These are phyloP conservation scores for Sminthurides aquaticus DNA, from an alignment of 2,888 invertebrate species.

Conservation along the genomic window DNA sequence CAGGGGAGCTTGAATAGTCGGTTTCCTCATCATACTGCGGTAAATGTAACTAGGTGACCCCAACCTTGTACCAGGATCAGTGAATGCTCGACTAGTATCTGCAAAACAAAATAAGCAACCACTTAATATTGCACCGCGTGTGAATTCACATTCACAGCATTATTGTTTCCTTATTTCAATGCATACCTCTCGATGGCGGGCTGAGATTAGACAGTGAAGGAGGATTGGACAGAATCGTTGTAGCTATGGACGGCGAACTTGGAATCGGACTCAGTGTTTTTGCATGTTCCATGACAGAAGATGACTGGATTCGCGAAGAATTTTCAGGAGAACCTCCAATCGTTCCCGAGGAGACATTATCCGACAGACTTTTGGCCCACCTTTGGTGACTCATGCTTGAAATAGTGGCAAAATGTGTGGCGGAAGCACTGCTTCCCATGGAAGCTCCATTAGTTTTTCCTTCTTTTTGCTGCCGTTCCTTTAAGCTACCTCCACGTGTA, in stretches of 20 bases:
- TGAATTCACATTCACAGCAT: neutral
- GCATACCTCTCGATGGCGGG: slow-evolving; percentile 35
- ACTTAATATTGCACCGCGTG: neutral
- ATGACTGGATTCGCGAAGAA: slow-evolving; percentile 54
- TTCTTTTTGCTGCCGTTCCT: neutral
- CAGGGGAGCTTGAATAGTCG: slow-evolving; percentile 34
- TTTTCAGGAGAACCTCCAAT: slow-evolving; percentile 77
- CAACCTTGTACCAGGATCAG: slow-evolving; percentile 33
- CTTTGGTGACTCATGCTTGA: slow-evolving; percentile 16
- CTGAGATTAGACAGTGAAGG: slow-evolving; percentile 46
- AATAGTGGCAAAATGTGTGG: neutral
- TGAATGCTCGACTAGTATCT: slow-evolving; percentile 34
- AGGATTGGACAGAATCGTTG: slow-evolving; percentile 49
- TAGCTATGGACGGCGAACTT: slow-evolving; percentile 58
- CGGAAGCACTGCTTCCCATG: neutral
- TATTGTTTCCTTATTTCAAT: slow-evolving; percentile 9
- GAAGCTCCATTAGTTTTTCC: neutral
- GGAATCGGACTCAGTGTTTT: slow-evolving; percentile 80
- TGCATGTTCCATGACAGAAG: slow-evolving; percentile 45
- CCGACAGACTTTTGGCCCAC: slow-evolving; percentile 49
- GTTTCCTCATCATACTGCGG: slow-evolving; percentile 36
- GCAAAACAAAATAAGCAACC: slow-evolving; percentile 1
- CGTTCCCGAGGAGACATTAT: slow-evolving; percentile 64
- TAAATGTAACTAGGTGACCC: slow-evolving; percentile 22
- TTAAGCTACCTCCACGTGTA: slow-evolving; percentile 6